Percentiles rank a stretch among this genome's conserved stretches.
Evolutionary conservation across 2,113 vertebrate species (phyloP).

Genomic region (Platanista minor): DNA sequence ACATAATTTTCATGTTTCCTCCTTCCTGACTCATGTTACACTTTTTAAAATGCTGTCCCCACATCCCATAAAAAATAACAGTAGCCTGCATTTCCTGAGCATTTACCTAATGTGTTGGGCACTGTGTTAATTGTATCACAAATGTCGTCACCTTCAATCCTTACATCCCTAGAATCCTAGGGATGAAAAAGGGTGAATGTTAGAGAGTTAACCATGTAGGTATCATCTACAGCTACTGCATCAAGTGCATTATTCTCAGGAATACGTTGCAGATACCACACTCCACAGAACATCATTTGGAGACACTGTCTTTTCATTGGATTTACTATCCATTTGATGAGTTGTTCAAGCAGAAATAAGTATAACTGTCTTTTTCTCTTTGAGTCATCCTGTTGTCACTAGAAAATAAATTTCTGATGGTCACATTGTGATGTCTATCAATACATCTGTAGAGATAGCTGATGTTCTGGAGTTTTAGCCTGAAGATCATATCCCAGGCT

Average conservation of each 20-base stretch:
- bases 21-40: not conserved
- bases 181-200: not conserved
- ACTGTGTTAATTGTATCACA: not conserved
- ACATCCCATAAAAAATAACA: not conserved
- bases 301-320: slow-evolving; percentile 9
- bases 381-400: not conserved
- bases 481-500: not conserved
- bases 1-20: not conserved
- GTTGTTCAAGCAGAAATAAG: slow-evolving; percentile 12
- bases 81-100: not conserved
- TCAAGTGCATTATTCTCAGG: not conserved
- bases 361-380: not conserved
- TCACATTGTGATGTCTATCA: not conserved
- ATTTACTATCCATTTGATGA: not conserved
- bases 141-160: not conserved
- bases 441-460: not conserved
- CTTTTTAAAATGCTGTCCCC: not conserved
- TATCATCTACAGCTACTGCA: not conserved
- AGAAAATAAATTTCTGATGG: not conserved
- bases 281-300: not conserved
- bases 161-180: not conserved
- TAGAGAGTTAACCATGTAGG: not conserved
- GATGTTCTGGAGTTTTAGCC: not conserved
- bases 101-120: not conserved
- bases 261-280: not conserved